Evolutionary conservation across 1,140 invertebrate genomes (phyloP), one percentile per base, ranked within the genome.

Genomic region (Drosophila aff.): DNA sequence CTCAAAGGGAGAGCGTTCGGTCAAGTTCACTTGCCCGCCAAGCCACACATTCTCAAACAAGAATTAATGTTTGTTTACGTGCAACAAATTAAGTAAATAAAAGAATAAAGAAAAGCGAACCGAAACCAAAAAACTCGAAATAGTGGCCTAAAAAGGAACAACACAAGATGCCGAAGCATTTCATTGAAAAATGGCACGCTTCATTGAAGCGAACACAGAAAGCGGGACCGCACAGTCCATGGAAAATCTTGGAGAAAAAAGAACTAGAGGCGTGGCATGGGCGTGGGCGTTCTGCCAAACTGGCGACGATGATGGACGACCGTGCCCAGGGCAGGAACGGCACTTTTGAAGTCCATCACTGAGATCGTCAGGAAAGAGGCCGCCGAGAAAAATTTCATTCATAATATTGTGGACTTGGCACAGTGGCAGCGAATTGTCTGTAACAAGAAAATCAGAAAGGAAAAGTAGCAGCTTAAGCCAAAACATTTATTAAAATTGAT

Each of bases 161-260:
- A 75, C 61, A 81, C 50, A 89, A 84, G 78, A 90, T 44, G 71
- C 84, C 81, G 81, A 89, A 89, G 81, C 78, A 79, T 89, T 90
- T 90, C 85, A 89, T 81, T 85, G 71, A 79, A 80, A 91, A 85
- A 82, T 90, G 85, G 86, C 85, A 90, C 86, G 85, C 85, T 90
- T 82, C 85, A 91, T 33, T 90, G 85, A 69, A 90, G 85, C 85
- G 82, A 44, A 63, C 61, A 52, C 52, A 60, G 67, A 50, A 79
- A 67, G 61, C 67, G 52, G 62, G 44, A 33, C 18, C 53, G 13
- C 49, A 57, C 49, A 57, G 31, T 50, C 40, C 13, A 46, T 41
- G 38, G 23, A 60, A 60, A 64, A 55, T 31, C 61, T 28, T 31
- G n/a, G 28, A 28, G 31, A 18, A 52, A 21, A 50, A 52, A 21